These are phyloP conservation scores for Rhyacophila brunnea DNA, from an alignment of 1,140 invertebrate species.

Conservation along the genomic window DNA sequence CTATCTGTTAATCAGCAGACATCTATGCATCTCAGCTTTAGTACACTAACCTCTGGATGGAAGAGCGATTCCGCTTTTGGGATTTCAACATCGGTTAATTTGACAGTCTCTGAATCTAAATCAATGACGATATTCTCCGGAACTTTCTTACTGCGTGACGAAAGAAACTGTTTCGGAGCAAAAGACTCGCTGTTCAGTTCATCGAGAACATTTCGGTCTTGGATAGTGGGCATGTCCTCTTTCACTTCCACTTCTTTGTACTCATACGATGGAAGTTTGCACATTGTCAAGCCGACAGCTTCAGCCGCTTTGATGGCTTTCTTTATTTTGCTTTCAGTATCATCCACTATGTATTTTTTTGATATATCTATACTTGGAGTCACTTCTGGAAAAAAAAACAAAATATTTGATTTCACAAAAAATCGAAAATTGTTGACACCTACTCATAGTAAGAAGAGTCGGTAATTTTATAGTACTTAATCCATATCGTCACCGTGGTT, in stretches of 20 bases:
- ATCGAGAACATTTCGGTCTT: conserved; percentile 49
- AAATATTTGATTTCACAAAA: no score
- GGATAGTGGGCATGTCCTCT: conserved; percentile 54
- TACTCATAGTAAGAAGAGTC: no score
- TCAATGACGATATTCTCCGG: conserved; percentile 52
- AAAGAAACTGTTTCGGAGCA: conserved; percentile 47
- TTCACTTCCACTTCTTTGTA: conserved; percentile 49
- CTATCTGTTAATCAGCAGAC: no score
- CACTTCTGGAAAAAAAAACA: no score
- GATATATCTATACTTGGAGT: neutral
- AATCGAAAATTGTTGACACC: no score
- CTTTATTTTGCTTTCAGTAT: conserved; percentile 49
- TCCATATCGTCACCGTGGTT: no score
- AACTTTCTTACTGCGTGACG: conserved; percentile 48
- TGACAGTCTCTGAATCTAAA: conserved; percentile 48
- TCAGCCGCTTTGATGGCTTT: conserved; percentile 52
- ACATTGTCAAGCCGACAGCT: conserved; percentile 50
- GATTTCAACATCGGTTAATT: conserved; percentile 45
- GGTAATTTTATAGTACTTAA: no score
- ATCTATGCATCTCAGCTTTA: no score
- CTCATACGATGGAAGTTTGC: conserved; percentile 51
- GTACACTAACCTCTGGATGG: conserved; percentile 50
- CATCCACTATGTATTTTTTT: conserved; percentile 41
- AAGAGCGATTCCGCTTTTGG: conserved; percentile 47
- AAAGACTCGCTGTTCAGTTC: conserved; percentile 51